Conservation (phyloP, 2,797 vertebrate genomes). For the Momotus momota region DNA sequence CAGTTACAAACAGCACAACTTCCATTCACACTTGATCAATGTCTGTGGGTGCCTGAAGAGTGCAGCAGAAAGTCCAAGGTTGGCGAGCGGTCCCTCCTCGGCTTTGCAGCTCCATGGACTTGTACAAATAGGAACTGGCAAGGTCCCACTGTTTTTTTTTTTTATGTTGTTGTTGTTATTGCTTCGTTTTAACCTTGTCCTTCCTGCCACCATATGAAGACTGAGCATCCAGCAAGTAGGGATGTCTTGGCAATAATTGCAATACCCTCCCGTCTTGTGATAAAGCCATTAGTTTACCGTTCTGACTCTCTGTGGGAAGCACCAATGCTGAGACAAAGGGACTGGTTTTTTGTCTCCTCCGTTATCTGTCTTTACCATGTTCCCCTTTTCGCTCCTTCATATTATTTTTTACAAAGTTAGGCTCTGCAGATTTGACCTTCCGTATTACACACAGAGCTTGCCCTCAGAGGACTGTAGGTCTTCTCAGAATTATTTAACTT, state of each 20-base stretch:
- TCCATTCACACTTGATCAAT: background rate
- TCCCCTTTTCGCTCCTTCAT: background rate
- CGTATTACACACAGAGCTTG: constrained; percentile 54
- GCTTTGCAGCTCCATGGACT: background rate
- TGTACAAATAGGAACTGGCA: background rate
- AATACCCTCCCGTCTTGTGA: background rate
- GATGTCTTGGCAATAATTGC: background rate
- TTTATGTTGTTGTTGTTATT: background rate
- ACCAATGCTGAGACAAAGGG: background rate
- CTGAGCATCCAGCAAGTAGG: background rate
- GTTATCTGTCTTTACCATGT: background rate
- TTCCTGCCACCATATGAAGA: background rate
- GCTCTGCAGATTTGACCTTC: constrained; percentile 48
- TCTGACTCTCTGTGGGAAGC: background rate
- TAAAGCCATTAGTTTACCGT: background rate
- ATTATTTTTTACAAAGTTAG: background rate
- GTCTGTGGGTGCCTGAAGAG: background rate
- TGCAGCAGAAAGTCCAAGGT: background rate
- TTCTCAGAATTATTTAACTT: constrained; percentile 5
- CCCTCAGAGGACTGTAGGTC: constrained; percentile 51
- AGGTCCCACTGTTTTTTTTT: background rate
- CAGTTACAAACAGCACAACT: background rate
- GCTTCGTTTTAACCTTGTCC: background rate
- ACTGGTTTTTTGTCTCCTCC: background rate
- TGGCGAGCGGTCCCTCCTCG: background rate